Evolutionary conservation across 2,797 vertebrate species (phyloP).

Genomic region (Sus cebifrons): DNA sequence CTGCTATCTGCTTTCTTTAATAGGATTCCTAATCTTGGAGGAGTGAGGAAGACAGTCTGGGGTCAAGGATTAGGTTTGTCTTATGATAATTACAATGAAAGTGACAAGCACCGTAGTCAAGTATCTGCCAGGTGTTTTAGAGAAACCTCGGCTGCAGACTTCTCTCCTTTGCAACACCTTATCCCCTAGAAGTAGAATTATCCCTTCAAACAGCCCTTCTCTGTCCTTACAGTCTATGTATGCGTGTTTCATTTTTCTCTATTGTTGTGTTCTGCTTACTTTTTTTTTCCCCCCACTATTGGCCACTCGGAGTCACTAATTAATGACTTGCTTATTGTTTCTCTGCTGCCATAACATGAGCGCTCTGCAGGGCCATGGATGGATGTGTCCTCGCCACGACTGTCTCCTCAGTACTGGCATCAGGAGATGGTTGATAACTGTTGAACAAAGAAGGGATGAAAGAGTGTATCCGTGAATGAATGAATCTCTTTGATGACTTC

Average conservation of each 20-base stretch:
- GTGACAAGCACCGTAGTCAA: neutral
- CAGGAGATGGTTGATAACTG: neutral
- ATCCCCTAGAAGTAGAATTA: neutral
- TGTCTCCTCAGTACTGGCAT: neutral
- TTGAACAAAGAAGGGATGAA: neutral
- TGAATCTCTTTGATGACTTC: neutral
- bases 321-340: neutral
- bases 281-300: neutral
- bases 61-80: neutral
- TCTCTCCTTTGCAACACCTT: neutral
- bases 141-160: neutral
- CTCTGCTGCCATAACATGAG: neutral
- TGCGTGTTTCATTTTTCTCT: neutral
- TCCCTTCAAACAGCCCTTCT: neutral
- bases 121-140: neutral
- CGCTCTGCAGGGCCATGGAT: neutral
- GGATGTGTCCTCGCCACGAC: neutral
- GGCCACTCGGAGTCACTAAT: neutral
- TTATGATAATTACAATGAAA: neutral
- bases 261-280: neutral
- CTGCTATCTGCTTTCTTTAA: neutral
- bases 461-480: neutral
- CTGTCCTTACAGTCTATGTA: too few species aligned
- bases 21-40: neutral
- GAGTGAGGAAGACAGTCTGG: neutral